Evolutionary conservation across 1,140 invertebrate species (phyloP).

Genomic region (Cryptotermes secundus): DNA sequence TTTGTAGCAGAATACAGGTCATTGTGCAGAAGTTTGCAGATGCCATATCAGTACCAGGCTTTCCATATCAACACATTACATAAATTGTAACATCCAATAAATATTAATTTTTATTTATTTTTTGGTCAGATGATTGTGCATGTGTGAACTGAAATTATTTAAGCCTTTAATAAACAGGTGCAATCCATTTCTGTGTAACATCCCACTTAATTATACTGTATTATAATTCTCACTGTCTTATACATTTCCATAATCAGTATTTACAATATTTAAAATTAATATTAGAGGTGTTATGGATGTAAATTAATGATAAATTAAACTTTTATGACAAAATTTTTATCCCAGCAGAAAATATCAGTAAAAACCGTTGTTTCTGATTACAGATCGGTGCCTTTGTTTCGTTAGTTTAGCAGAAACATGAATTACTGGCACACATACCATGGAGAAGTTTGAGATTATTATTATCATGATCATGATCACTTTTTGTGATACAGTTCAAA

Average conservation of each 20-base stretch:
- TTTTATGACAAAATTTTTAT: not conserved
- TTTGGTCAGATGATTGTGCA: not conserved
- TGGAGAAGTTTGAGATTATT: not conserved
- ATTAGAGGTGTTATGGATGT: not conserved
- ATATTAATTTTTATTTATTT: not conserved
- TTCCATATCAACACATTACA: not conserved
- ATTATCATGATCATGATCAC: not conserved
- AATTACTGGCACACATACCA: not conserved
- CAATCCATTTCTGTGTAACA: not conserved
- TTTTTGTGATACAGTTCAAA: not conserved
- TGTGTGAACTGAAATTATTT: not conserved
- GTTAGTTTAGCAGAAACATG: not conserved
- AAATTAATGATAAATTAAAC: not conserved
- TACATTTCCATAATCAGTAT: not conserved
- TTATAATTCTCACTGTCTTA: not conserved
- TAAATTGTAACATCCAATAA: not conserved
- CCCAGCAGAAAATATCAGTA: not conserved
- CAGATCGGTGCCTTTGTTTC: not conserved
- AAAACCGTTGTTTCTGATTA: not conserved
- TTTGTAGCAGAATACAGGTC: not conserved
- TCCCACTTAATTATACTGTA: not conserved
- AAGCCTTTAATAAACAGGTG: not conserved
- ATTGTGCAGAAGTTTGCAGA: not conserved
- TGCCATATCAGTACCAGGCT: not conserved
- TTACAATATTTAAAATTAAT: not conserved